Conservation (phyloP, 2,888 invertebrate species). For the Bombylius discolor region DNA sequence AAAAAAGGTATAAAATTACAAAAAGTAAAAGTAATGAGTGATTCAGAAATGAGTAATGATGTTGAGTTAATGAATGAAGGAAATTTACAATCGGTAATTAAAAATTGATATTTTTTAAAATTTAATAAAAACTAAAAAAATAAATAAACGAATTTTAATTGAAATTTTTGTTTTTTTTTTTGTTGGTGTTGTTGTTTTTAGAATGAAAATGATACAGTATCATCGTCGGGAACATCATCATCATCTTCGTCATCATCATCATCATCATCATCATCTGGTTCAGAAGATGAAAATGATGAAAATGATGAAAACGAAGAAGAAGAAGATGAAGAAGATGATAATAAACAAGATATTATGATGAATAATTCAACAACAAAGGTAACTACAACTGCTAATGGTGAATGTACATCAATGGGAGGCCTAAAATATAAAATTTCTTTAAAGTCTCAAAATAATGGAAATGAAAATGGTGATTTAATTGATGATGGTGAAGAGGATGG, state of each 20-base stretch:
- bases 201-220: neutral
- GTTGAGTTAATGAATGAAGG: neutral
- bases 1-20: neutral
- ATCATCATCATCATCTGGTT: neutral
- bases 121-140: no score
- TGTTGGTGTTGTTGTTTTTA: neutral
- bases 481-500: conserved; percentile 7
- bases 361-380: neutral
- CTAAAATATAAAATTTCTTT: neutral
- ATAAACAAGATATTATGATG: no score
- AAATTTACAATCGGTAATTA: neutral
- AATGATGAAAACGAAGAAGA: no score
- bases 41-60: neutral
- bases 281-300: neutral
- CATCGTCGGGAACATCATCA: neutral
- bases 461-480: neutral
- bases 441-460: neutral
- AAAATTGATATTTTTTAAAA: no score
- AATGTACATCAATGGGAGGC: neutral
- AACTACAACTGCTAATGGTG: neutral
- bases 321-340: no score
- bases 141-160: no score
- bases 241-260: neutral
- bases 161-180: neutral
- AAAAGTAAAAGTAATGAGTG: neutral